Base-by-base conservation (phyloP, 2,888 invertebrate genomes). In the Caenorhabditis wallacei region DNA sequence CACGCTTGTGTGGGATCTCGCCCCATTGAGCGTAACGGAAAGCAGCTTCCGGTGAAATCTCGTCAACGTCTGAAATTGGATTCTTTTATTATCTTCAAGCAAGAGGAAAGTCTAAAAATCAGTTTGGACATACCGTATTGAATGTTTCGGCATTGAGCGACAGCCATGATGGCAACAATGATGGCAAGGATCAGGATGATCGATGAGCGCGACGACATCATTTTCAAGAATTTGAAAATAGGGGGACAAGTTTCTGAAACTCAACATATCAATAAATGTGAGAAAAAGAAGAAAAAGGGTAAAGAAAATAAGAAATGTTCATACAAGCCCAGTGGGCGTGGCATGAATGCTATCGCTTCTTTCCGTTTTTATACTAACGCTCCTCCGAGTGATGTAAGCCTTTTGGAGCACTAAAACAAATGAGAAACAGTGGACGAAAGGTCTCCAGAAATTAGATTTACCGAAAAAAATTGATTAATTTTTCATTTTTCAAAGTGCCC, bases 1-100 rank as follows among this genome's bases (percentile, higher is more conserved):
- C 82, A 20, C 82, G 66, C 37, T 82, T 82, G 43, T 68, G 82
- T 22, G 82, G 82, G 13, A 82, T 70, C 30, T 82, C 82, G 40
- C 71, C 76, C 82, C 82, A 82, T 68, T 82, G 82, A 13, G 76
- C 76, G 46, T 76, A 82, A 20, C 76, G 82, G 61, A 40, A 82
- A 0, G 70, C 81, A 22, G 75, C 54, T 24, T 82, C 76, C n/a
- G 76, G 76, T 0, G 78, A 16, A 18, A 54, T 64, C 18, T 82
- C 82, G 20, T 82, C 82, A 24, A 72, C 24, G 48, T 82, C 81
- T 81, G 56, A 35, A n/a, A 2, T 57, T 57, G 40, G 37, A 11
- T 20, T 1, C 20, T 16, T 11, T 35, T 66, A 13, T 13, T 13
- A 22, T 24, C n/a, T 48, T 2, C 16, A 22, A 35, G 35, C 35